phyloP scores from a whole-genome alignment of 2,888 invertebrate species.

The Acanthosepion esculentum region DNA sequence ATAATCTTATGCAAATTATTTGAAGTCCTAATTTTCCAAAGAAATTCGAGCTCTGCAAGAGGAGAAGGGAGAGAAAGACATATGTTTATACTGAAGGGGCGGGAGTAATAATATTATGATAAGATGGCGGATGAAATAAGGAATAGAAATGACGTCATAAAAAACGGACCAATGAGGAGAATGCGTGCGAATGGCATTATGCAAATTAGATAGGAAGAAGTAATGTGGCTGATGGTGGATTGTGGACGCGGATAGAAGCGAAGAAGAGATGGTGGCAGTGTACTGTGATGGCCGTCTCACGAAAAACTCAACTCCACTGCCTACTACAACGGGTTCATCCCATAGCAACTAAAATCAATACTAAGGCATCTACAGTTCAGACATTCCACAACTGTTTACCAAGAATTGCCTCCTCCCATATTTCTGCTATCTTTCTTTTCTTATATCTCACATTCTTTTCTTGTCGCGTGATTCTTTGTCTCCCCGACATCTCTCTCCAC shows the following conservation, averaged over 20 bases:
- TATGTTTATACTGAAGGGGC: neutral
- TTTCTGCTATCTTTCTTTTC: neutral
- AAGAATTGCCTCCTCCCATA: neutral
- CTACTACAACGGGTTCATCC: slow-evolving; percentile 33
- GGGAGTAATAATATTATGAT: neutral
- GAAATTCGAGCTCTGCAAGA: neutral
- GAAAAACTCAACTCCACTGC: neutral
- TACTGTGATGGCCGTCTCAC: neutral
- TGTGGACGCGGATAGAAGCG: neutral
- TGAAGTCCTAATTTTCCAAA: neutral
- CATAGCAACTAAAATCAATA: slow-evolving; percentile 33
- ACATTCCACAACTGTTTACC: neutral
- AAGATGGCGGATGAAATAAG: slow-evolving; percentile 1
- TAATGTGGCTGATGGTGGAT: neutral
- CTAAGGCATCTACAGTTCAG: slow-evolving; percentile 17
- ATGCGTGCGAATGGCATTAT: neutral
- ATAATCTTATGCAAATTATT: slow-evolving; percentile 17
- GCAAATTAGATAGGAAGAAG: neutral
- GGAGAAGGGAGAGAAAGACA: neutral
- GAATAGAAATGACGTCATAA: slow-evolving; percentile 33
- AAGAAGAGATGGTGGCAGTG: slow-evolving; percentile 8
- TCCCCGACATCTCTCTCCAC: too few species aligned
- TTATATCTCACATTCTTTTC: neutral
- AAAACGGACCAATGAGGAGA: neutral
- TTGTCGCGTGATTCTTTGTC: neutral